phyloP scores from a whole-genome alignment of 2,113 vertebrate genomes.

The Anas platyrhynchos region DNA sequence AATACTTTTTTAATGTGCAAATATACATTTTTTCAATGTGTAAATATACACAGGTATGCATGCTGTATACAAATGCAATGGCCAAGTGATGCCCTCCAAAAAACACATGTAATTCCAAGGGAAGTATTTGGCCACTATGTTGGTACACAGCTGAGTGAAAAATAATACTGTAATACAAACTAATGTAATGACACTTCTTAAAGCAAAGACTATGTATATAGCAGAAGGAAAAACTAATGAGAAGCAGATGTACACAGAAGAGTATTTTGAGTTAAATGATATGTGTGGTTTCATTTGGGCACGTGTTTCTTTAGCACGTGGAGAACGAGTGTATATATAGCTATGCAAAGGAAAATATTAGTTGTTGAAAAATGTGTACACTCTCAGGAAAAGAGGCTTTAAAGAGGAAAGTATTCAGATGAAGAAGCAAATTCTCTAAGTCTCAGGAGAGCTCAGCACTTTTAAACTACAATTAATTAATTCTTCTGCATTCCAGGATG shows the following conservation, averaged over 20 bases:
- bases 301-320: constrained; percentile 18
- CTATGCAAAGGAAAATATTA: constrained; percentile 52
- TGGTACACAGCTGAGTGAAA: not conserved
- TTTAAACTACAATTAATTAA: constrained; percentile 9
- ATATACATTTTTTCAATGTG: not conserved
- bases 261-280: constrained; percentile 32
- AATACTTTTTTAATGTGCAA: not conserved
- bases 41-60: not conserved
- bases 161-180: constrained; percentile 25
- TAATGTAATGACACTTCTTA: constrained; percentile 57
- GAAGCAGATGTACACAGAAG: constrained; percentile 62
- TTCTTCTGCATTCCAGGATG: not conserved
- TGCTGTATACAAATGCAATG: not conserved
- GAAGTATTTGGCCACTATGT: not conserved
- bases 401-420: constrained; percentile 15
- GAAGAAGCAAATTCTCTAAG: constrained; percentile 29
- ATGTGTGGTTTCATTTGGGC: constrained; percentile 51
- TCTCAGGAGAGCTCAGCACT: not conserved
- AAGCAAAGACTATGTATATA: constrained; percentile 54
- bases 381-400: not conserved
- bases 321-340: constrained; percentile 1
- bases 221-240: constrained; percentile 67
- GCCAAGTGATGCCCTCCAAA: not conserved
- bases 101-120: not conserved
- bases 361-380: constrained; percentile 42